Base-by-base conservation (phyloP, 2,797 vertebrate species). In the Synanceia verrucosa region DNA sequence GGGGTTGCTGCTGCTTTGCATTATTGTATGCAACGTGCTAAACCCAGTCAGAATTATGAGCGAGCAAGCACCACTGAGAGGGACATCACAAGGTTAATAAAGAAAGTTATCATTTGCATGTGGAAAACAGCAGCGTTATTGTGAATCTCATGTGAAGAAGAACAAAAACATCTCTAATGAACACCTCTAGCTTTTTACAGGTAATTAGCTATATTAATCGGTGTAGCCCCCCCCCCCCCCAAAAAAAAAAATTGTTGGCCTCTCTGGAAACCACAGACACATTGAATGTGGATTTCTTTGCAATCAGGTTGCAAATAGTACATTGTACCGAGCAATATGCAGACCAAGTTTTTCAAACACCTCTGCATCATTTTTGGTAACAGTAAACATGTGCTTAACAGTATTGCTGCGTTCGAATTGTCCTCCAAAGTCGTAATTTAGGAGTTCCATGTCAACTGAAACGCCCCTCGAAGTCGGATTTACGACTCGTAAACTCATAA, bases 61-160 rank as follows among this genome's bases (percentile, higher is more conserved):
- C 46, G 48, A 39, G 63, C 23, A 41, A 18, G 21, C 16, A 5
- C 11, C 23, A 33, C 55, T 39, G 36, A 23, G 31, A 34, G 18
- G 9, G 9, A 67, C 37, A 64, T 31, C 60, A 62, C 33, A 69
- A 60, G 26, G 36, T 73, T 50, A 37, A 56, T 46, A 44, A 37
- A 65, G 34, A 65, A 31, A 59, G 59, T 51, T 19, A 26, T 43
- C 24, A 28, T 61, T 47, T 6, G 36, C 16, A 12, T 39, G 14
- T 1, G 7, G 7, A 55, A 46, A 46, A 21, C 2, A 33, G 50
- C 16, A 24, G 46, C 19, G 16, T 23, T 63, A 24, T 9, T 6
- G 10, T 41, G n/a, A 43, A 23, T 31, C 1, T 16, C 7, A 37
- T 24, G 16, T 36, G 21, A 34, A 53, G 21, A 28, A 3, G 1